phyloP scores from a whole-genome alignment of 35 echinoderm and acorn worm genomes.

The Anneissia japonica region DNA sequence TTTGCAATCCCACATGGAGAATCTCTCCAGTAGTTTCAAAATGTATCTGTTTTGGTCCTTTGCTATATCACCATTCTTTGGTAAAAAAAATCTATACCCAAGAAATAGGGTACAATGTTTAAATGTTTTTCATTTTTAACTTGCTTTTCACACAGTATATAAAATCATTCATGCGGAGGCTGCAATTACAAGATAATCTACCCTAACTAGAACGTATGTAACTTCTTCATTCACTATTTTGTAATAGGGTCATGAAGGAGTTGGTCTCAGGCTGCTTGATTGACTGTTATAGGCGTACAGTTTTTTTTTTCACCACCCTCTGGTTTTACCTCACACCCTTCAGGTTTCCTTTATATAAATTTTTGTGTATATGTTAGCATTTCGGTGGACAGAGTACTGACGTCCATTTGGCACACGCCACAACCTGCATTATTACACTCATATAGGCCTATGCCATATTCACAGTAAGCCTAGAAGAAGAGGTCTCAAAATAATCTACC shows the following conservation, averaged over 20 bases:
- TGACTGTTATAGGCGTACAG: constrained; percentile 39
- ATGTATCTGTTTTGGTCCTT: constrained; percentile 13
- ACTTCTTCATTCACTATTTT: constrained; percentile 1
- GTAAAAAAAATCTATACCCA: too few species aligned
- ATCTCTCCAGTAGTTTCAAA: neutral
- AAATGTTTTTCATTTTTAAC: constrained; percentile 26
- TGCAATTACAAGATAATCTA: constrained; percentile 29
- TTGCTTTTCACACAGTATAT: constrained; percentile 5
- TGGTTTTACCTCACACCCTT: constrained; percentile 16
- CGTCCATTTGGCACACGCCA: constrained; percentile 40
- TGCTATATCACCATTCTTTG: neutral
- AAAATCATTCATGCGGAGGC: neutral
- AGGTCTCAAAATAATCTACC: constrained; percentile 53
- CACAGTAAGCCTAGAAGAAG: constrained; percentile 26
- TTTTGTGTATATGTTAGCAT: constrained; percentile 31
- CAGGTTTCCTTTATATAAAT: constrained; percentile 39
- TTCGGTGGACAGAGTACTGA: constrained; percentile 17
- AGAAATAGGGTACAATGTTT: neutral
- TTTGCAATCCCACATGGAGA: constrained; percentile 4
- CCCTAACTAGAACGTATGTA: constrained; percentile 12
- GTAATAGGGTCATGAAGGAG: constrained; percentile 24
- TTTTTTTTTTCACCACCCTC: constrained; percentile 11
- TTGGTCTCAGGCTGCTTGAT: constrained; percentile 24
- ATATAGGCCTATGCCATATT: constrained; percentile 39
- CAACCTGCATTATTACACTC: constrained; percentile 24